Conservation (phyloP, 2,797 vertebrate species). For the Glossophaga mutica region DNA sequence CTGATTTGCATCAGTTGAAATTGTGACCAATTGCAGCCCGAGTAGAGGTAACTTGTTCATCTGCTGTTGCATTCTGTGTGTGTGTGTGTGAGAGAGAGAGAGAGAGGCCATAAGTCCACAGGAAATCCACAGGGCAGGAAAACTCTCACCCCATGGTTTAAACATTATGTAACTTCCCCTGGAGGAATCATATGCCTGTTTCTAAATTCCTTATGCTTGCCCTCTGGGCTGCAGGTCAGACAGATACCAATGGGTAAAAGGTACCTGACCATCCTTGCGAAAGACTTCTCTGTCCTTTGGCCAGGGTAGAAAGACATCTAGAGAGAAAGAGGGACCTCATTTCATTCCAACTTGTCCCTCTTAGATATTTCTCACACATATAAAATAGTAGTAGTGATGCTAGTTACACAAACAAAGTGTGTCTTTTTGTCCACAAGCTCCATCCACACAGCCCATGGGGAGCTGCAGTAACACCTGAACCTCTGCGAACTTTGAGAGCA, state of each 20-base stretch:
- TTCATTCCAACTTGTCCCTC: not conserved
- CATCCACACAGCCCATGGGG: not conserved
- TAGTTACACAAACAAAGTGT: not conserved
- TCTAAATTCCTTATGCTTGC: slow-evolving; percentile 30
- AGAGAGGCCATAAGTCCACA: slow-evolving; percentile 12
- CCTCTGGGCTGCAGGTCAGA: slow-evolving; percentile 45
- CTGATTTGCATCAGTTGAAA: slow-evolving; percentile 54
- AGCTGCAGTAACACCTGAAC: not conserved
- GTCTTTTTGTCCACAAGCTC: not conserved
- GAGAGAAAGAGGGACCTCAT: not conserved
- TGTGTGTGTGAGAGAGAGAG: too few species aligned
- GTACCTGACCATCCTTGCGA: not conserved
- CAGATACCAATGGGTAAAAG: not conserved
- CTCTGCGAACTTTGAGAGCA: not conserved
- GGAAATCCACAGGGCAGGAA: not conserved
- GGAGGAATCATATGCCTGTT: slow-evolving; percentile 42
- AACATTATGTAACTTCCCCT: slow-evolving; percentile 34
- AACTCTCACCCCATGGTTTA: not conserved
- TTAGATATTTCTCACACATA: not conserved
- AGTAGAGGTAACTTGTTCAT: slow-evolving; percentile 62
- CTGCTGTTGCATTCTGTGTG: not conserved
- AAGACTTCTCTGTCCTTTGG: slow-evolving; percentile 4
- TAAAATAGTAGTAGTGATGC: not conserved
- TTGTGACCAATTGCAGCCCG: slow-evolving; percentile 54
- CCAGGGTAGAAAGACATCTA: not conserved